Evolutionary conservation across 2,888 invertebrate species (phyloP), one percentile per base, ranked within the genome.

Genomic region (Lycophotia porphyrea): DNA sequence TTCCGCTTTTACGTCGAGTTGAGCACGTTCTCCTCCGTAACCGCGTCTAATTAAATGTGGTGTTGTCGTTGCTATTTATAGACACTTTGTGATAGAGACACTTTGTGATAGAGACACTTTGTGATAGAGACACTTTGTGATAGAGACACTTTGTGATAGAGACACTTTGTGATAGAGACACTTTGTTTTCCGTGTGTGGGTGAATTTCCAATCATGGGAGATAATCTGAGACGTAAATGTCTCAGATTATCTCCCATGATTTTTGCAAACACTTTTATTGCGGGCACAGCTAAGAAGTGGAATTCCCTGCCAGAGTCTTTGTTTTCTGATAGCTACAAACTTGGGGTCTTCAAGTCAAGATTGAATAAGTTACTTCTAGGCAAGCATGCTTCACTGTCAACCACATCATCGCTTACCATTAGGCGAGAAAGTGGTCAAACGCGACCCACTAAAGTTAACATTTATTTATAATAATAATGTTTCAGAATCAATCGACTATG

Each of bases 21-120:
- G 63, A 63, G 63, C 39, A 63, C n/a, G 63, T 63, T 63, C 63
- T 63, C 63, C 63, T 63, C 63, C 63, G 63, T 63, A 63, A 63
- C 39, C 15, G 39, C 7, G 63, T 63, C n/a, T 13, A 63, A 63
- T 39, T 15, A 39, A 39, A 63, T 39, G 39, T 63, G 63, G 24
- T 39, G 39, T 63, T 39, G 36, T 61, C 13, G 36, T 36, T 61
- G 49, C 24, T 49, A 61, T 63, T 39, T 39, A n/a, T n/a, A n/a
- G n/a, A n/a, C n/a, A n/a, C n/a, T n/a, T n/a, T n/a, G n/a, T n/a
- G n/a, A n/a, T n/a, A n/a, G n/a, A n/a, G n/a, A n/a, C n/a, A n/a
- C n/a, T n/a, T n/a, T n/a, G n/a, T n/a, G n/a, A n/a, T n/a, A n/a
- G n/a, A n/a, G n/a, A n/a, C n/a, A n/a, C n/a, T n/a, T n/a, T n/a